Conservation (phyloP, 2,888 invertebrate genomes). For the Dyspetes luteomarginatus region DNA sequence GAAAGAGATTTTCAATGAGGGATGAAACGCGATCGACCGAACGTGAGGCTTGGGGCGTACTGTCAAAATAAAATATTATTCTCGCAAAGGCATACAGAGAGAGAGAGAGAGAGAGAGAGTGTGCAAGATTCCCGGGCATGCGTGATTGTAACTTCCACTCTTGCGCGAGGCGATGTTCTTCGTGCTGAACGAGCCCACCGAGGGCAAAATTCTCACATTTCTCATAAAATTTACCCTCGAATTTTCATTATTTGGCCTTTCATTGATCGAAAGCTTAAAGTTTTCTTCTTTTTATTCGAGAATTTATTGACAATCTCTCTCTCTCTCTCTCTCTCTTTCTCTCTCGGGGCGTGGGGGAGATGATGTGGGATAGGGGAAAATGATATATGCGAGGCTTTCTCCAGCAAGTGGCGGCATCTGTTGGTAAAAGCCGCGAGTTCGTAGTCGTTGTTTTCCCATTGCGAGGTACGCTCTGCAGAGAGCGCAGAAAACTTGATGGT, state of each 20-base stretch:
- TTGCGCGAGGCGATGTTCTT: slow-evolving; percentile 26
- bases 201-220: slow-evolving; percentile 9
- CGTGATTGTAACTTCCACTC: slow-evolving; percentile 52
- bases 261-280: no score
- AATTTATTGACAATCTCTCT: no score
- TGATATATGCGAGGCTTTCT: slow-evolving; percentile 29
- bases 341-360: background rate
- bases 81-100: slow-evolving; percentile 2
- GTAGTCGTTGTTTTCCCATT: slow-evolving; percentile 42
- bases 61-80: slow-evolving; percentile 56
- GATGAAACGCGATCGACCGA: slow-evolving; percentile 30
- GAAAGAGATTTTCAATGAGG: background rate
- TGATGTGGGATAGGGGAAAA: background rate
- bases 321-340: background rate
- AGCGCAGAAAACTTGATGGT: slow-evolving; percentile 8
- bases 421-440: slow-evolving; percentile 51
- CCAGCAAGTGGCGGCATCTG: slow-evolving; percentile 60
- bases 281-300: no score
- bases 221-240: background rate
- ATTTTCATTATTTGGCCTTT: no score
- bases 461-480: slow-evolving; percentile 25
- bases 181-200: background rate
- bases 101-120: slow-evolving; percentile 29
- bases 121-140: slow-evolving; percentile 52
- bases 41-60: slow-evolving; percentile 60